Evolutionary conservation across 1,140 invertebrate genomes (phyloP).

Genomic region (Zeugodacus cucurbitae): DNA sequence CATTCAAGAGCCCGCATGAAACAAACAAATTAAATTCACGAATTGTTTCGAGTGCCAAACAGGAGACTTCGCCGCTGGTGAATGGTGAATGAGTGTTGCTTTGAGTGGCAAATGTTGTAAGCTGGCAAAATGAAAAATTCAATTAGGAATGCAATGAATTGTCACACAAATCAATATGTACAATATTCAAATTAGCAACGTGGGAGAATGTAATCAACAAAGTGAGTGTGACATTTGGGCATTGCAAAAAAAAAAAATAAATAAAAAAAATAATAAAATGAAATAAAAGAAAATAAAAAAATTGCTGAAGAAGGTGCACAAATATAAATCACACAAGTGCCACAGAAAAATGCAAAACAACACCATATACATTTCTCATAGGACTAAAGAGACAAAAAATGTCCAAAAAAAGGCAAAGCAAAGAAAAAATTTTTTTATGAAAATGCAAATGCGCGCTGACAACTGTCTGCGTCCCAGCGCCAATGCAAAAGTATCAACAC

Average conservation of each 20-base stretch:
- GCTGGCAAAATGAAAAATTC: conserved; percentile 10
- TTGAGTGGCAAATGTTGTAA: conserved; percentile 6
- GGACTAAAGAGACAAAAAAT: neutral
- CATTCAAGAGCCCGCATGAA: neutral
- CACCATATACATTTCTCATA: neutral
- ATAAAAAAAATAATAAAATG: neutral
- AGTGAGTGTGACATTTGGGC: neutral
- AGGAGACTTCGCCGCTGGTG: neutral
- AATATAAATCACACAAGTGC: neutral
- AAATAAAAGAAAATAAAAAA: neutral
- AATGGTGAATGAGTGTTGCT: neutral
- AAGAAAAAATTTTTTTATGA: neutral
- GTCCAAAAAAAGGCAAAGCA: neutral
- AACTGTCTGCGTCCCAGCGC: neutral
- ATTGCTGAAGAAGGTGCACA: neutral
- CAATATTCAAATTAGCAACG: neutral
- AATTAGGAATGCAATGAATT: conserved; percentile 6
- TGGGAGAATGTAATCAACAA: neutral
- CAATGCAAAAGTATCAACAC: neutral
- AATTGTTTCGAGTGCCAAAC: neutral
- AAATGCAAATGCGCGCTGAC: neutral
- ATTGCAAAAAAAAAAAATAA: neutral
- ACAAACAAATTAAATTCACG: conserved; percentile 28
- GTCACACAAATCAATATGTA: conserved; percentile 1
- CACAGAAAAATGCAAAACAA: neutral